Percentiles rank a stretch among this genome's conserved stretches.
Conservation (phyloP, 2,797 vertebrate species). For the Cirrhinus molitorella region DNA sequence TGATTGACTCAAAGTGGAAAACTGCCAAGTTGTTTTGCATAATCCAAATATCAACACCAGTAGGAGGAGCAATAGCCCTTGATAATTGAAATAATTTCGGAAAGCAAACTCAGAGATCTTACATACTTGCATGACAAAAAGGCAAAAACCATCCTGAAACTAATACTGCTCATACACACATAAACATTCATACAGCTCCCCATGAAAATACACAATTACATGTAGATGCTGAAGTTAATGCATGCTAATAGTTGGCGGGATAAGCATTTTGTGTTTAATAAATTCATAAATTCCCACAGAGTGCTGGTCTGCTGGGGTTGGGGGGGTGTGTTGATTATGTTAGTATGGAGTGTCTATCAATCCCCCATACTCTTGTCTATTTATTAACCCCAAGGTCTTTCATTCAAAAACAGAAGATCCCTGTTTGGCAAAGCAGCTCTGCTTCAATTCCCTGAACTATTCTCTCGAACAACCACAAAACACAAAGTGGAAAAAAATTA, state of each 20-base stretch:
- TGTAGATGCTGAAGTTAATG: not conserved
- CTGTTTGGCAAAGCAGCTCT: conserved; percentile 52
- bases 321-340: conserved; percentile 74
- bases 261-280: conserved; percentile 35
- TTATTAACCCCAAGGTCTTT: conserved; percentile 83
- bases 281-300: conserved; percentile 20
- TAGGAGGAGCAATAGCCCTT: conserved; percentile 47
- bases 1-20: conserved; percentile 66
- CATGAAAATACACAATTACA: not conserved
- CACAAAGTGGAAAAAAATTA: not conserved
- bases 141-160: not conserved
- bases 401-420: conserved; percentile 63
- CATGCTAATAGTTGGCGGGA: conserved; percentile 6
- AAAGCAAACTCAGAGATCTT: conserved; percentile 66
- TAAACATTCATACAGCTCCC: not conserved
- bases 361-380: conserved; percentile 85
- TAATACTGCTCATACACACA: not conserved
- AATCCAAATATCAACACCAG: conserved; percentile 68
- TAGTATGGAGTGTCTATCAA: conserved; percentile 72
- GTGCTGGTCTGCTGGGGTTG: conserved; percentile 74
- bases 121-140: conserved; percentile 57
- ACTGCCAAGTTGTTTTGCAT: conserved; percentile 67
- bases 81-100: conserved; percentile 66
- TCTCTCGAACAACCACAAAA: not conserved
- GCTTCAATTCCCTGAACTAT: not conserved